These are phyloP conservation scores for Tetragnatha versicolor DNA, from an alignment of 1,140 invertebrate genomes.

Conservation along the genomic window DNA sequence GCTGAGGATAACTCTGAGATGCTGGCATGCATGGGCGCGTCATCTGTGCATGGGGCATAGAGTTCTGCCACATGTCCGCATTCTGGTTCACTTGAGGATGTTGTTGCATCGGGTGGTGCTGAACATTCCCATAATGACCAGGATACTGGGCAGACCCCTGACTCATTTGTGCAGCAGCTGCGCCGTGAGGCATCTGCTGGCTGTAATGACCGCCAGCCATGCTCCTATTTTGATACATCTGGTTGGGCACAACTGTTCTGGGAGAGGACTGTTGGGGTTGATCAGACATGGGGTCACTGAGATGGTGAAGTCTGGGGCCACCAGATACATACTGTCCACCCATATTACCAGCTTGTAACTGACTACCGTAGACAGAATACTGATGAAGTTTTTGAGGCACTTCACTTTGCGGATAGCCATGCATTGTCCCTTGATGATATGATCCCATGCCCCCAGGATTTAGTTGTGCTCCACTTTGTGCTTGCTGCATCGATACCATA, in stretches of 20 bases:
- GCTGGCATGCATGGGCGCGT: conserved; percentile 42
- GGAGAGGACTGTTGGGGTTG: conserved; percentile 44
- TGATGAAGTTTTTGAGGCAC: conserved; percentile 57
- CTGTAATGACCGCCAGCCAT: conserved; percentile 42
- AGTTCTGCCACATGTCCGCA: conserved; percentile 51
- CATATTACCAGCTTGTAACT: conserved; percentile 44
- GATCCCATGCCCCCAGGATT: conserved; percentile 39
- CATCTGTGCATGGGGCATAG: conserved; percentile 50
- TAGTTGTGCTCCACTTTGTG: conserved; percentile 35
- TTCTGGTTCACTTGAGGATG: conserved; percentile 41
- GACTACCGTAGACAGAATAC: conserved; percentile 53
- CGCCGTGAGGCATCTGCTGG: conserved; percentile 40
- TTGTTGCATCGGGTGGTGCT: conserved; percentile 33
- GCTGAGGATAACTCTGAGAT: conserved; percentile 48
- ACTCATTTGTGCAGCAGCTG: conserved; percentile 35
- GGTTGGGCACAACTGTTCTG: conserved; percentile 43
- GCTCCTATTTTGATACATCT: conserved; percentile 50
- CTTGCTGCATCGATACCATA: conserved; percentile 49
- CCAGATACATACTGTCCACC: conserved; percentile 50
- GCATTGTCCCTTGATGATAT: conserved; percentile 55
- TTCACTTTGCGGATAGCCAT: conserved; percentile 55
- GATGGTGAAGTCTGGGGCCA: conserved; percentile 52
- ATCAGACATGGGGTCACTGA: conserved; percentile 46
- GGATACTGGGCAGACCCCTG: conserved; percentile 50
- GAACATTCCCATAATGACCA: conserved; percentile 51